Conservation (phyloP, 2,888 invertebrate genomes). For the Microctonus hyperodae region DNA sequence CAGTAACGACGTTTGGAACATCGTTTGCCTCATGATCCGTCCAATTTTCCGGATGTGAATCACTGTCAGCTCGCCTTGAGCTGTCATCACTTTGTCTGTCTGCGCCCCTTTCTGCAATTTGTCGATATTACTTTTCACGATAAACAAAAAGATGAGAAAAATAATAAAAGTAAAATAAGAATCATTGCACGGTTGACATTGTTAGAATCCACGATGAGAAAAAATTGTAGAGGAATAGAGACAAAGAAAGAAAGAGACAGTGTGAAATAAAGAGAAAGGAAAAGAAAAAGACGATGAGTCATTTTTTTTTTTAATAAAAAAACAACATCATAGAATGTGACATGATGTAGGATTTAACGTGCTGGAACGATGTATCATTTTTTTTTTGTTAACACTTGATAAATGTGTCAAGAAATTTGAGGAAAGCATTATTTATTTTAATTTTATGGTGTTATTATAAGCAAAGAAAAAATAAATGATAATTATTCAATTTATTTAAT, state of each 20-base stretch:
- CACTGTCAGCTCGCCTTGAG: slow-evolving; percentile 67
- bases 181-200: neutral
- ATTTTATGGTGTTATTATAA: neutral
- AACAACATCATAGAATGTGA: neutral
- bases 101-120: slow-evolving; percentile 62
- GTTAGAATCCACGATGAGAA: neutral
- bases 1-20: slow-evolving; percentile 67
- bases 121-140: slow-evolving; percentile 33
- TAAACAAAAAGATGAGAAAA: neutral
- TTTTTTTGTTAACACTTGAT: neutral
- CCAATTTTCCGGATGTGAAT: slow-evolving; percentile 67
- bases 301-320: neutral
- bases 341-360: neutral
- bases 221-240: neutral
- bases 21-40: slow-evolving; percentile 77
- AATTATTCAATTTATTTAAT: neutral
- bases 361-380: neutral
- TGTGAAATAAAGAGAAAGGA: neutral
- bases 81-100: slow-evolving; percentile 68
- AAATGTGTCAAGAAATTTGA: neutral
- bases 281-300: neutral
- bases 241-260: neutral
- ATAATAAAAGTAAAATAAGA: neutral
- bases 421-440: neutral
- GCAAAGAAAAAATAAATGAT: neutral